These are phyloP conservation scores for Sitta europaea DNA, from an alignment of 2,113 vertebrate species.

Conservation along the genomic window DNA sequence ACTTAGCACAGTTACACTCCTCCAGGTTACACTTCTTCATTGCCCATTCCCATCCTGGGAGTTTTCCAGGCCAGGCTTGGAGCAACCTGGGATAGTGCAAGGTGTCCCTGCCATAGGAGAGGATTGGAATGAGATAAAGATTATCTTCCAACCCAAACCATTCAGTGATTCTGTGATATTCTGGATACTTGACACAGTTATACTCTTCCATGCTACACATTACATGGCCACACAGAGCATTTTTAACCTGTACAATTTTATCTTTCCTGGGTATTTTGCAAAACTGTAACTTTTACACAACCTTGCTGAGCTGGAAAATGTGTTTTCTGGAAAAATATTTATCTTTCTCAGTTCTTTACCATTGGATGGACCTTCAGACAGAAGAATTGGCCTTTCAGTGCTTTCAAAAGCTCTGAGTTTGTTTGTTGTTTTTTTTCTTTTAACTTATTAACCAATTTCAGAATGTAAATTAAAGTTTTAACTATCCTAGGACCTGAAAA, in stretches of 20 bases:
- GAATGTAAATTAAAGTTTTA: background rate
- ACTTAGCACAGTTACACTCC: background rate
- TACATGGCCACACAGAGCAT: background rate
- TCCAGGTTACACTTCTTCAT: background rate
- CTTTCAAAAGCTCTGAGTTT: background rate
- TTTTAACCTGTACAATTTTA: background rate
- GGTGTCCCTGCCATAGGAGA: background rate
- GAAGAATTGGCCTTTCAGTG: background rate
- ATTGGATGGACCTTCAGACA: background rate
- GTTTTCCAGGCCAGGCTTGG: background rate
- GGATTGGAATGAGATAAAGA: background rate
- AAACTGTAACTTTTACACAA: background rate
- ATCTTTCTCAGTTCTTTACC: background rate
- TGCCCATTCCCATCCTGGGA: background rate
- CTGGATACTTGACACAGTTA: background rate
- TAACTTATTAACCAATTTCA: background rate
- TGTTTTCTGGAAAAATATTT: background rate
- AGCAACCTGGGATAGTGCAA: background rate
- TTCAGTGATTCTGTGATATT: background rate
- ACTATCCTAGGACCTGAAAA: background rate
- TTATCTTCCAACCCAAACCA: background rate
- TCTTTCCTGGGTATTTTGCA: background rate
- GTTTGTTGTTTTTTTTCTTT: background rate
- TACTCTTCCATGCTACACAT: background rate
- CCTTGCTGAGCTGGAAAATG: background rate